Evolutionary conservation across 92 coral and sea anemone genomes (phyloP).

Genomic region (Parazoanthus atlanticus): DNA sequence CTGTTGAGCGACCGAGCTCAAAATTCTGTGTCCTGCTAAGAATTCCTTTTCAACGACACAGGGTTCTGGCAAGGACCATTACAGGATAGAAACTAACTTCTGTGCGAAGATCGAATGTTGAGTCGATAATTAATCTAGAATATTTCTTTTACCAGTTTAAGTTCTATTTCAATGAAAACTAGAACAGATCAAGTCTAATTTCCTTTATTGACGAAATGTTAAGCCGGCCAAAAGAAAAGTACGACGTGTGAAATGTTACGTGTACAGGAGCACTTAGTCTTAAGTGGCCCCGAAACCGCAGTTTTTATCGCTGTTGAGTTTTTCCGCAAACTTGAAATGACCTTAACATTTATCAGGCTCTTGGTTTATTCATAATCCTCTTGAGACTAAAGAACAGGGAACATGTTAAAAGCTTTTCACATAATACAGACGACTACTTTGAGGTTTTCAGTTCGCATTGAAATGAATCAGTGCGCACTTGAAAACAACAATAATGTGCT

Average conservation of each 20-base stretch:
- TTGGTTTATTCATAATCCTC: conserved; percentile 4
- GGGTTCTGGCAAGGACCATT: conserved; percentile 33
- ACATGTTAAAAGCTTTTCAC: not conserved
- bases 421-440: not conserved
- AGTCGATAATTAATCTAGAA: not conserved
- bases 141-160: not conserved
- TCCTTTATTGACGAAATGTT: not conserved
- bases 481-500: not conserved
- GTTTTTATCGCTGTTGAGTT: conserved; percentile 41
- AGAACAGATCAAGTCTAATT: conserved; percentile 28
- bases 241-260: conserved; percentile 10
- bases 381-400: not conserved
- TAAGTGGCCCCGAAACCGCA: conserved; percentile 42
- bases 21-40: conserved; percentile 32
- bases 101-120: not conserved
- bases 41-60: conserved; percentile 25
- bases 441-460: not conserved
- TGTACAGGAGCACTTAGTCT: conserved; percentile 24
- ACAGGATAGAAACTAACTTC: not conserved
- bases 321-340: conserved; percentile 23
- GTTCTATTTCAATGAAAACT: not conserved
- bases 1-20: conserved; percentile 49
- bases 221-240: not conserved
- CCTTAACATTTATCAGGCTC: not conserved
- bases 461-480: not conserved